Evolutionary conservation across 2,888 invertebrate species (phyloP).

Genomic region (Ypsolopha scabrella): DNA sequence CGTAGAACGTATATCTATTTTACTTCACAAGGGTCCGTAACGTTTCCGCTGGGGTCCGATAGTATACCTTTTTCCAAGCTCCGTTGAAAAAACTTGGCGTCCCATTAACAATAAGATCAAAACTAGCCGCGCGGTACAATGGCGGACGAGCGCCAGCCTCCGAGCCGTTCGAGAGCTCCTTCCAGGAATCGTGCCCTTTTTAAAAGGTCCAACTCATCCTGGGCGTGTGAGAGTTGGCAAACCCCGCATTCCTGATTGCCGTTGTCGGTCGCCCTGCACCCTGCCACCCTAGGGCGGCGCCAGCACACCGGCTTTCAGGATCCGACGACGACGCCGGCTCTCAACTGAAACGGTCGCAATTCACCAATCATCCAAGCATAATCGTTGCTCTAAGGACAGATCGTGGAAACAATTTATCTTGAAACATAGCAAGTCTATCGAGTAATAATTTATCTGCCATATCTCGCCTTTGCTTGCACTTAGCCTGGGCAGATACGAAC

Average conservation of each 20-base stretch:
- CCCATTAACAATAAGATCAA: slow-evolving; percentile 71
- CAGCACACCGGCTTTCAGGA: not conserved
- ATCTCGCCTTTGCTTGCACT: too few species aligned
- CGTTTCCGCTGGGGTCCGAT: slow-evolving; percentile 67
- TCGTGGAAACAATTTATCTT: too few species aligned
- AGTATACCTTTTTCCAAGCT: slow-evolving; percentile 63
- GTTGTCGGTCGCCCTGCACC: not conserved
- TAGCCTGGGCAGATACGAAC: too few species aligned
- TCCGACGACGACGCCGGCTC: not conserved
- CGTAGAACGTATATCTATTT: slow-evolving; percentile 65
- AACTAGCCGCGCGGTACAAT: slow-evolving; percentile 66
- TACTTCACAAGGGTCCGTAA: slow-evolving; percentile 65
- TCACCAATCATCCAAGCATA: too few species aligned
- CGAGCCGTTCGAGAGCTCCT: slow-evolving; percentile 49
- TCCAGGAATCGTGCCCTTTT: slow-evolving; percentile 63
- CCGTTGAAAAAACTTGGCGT: slow-evolving; percentile 65
- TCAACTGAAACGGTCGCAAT: not conserved
- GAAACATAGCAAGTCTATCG: too few species aligned
- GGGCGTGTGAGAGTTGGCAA: slow-evolving; percentile 54
- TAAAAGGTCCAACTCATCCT: slow-evolving; percentile 63
- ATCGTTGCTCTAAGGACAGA: too few species aligned
- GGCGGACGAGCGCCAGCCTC: slow-evolving; percentile 49
- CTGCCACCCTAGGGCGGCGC: not conserved
- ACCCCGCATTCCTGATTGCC: slow-evolving; percentile 43
- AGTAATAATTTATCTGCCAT: too few species aligned